Base-by-base conservation (phyloP, 1,140 invertebrate species). In the Hylyphantes graminicola region DNA sequence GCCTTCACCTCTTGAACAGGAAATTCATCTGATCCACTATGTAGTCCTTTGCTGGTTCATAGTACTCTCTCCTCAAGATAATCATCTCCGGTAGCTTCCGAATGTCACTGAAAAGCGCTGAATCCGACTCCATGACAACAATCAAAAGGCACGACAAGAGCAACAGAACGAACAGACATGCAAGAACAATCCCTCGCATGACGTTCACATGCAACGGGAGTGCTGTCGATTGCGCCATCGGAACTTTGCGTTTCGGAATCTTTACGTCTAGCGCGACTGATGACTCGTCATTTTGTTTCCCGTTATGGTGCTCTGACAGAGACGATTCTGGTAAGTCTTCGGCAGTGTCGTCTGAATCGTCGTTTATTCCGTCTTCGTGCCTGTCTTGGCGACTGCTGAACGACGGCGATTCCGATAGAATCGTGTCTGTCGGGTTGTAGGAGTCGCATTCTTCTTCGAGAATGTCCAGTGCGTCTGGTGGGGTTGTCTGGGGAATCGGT, bases 41-140 rank as follows among this genome's bases (percentile, higher is more conserved):
- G 76, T 86, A 95, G 86, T 95, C 93, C 90, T 95, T 96, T 35
- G 94, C 91, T 9, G 95, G 95, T 88, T 94, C 93, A 89, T 96
- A 96, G 89, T 96, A 95, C 87, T 95, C 93, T 87, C 93, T 93
- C 85, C 93, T 92, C 65, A 96, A 91, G 70, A 93, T 92, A 50
- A 94, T 91, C 90, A 96, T 93, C 90, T 96, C 94, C 17, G 95
- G 95, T 87, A 93, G 92, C 87, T 93, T 93, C n/a, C 94, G 92
- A 64, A 96, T 88, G 17, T 90, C 91, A 63, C 92, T 92, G 79
- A 96, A 92, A 5, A 93, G 87, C 59, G 93, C 92, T 87, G 93
- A 92, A 88, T 96, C 94, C 13, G 93, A 94, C 87, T 91, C 90
- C 76, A 91, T 87, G 8, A 91, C 85, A 57, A 88, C 68, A 48